A percentile compares a stretch with the other conserved stretches of the same genome.
Evolutionary conservation across 37 sponge, comb jelly and placozoan genomes (phyloP).

Genomic region (Agelas oroides): DNA sequence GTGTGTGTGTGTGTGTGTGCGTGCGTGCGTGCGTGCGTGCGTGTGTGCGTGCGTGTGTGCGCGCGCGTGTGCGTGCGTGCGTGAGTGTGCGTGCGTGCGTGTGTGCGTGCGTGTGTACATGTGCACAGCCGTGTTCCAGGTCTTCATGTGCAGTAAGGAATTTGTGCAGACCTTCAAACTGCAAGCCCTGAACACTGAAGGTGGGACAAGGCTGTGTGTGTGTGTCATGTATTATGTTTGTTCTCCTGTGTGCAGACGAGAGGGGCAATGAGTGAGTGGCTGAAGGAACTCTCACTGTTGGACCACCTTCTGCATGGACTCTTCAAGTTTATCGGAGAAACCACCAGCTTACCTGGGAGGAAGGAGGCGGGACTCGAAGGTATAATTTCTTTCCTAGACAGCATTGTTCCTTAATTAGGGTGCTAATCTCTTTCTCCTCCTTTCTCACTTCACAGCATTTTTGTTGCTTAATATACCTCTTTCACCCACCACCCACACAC

Average conservation of each 20-base stretch:
- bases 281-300: slow-evolving; percentile 62
- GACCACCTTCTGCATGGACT: slow-evolving; percentile 64
- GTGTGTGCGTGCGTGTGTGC: too few species aligned
- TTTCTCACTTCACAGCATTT: too few species aligned
- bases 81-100: too few species aligned
- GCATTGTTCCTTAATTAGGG: neutral
- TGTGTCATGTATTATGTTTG: neutral
- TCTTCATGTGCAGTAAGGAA: neutral
- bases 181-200: too few species aligned
- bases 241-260: slow-evolving; percentile 34
- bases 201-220: too few species aligned
- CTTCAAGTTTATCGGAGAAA: slow-evolving; percentile 35
- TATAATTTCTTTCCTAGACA: neutral
- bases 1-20: neutral
- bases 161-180: neutral
- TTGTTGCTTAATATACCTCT: neutral
- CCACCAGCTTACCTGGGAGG: neutral
- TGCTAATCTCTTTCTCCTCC: neutral
- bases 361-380: slow-evolving; percentile 1
- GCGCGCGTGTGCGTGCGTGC: too few species aligned
- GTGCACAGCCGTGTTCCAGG: too few species aligned
- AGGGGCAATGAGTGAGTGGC: slow-evolving; percentile 50
- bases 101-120: too few species aligned
- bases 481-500: neutral
- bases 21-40: too few species aligned